Evolutionary conservation across 2,113 vertebrate genomes (phyloP), one percentile per base, ranked within the genome.

Genomic region (Burhinus oedicnemus): DNA sequence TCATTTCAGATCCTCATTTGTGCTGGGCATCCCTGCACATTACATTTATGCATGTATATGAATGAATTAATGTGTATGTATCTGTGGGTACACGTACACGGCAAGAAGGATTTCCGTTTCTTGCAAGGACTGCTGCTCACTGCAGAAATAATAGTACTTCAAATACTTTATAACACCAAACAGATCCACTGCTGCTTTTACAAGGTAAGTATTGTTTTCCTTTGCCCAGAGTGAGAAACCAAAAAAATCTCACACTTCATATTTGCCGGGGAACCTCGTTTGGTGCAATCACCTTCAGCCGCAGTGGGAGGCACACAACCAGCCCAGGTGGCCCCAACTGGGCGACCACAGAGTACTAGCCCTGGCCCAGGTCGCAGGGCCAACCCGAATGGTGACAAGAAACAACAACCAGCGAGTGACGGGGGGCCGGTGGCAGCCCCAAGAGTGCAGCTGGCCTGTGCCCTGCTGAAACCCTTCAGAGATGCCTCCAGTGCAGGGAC

Each of bases 401-500:
- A 90, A n/a, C 2, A 1, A 2, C 2, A 6, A 2, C 1, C 58
- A 11, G 0, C 12, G 55, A 29, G 29, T 6, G 2, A 8, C 0
- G 5, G 40, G 52, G 45, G 57, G 25, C 23, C 4, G 2, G 30
- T 7, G 23, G 44, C 68, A 87, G 81, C 21, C 45, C 70, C 11
- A 6, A 9, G 55, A 65, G 52, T 23, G 4, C 58, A 92, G 64
- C 34, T 70, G 60, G 64, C 58, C 52, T 1, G 0, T 62, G 30
- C 7, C 7, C 62, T 80, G 81, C 47, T 15, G 7, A 62, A 84
- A 61, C 9, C 60, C 40, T 40, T 27, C 4, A 11, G 77, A 89
- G 64, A 14, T 74, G 54, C 17, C 58, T 25, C 38, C 69, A 29
- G 0, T 2, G 16, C 2, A 12, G 38, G 49, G 9, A 20, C 20